Evolutionary conservation across 2,797 vertebrate genomes (phyloP), one percentile per base, ranked within the genome.

Genomic region (Alouatta caraya): DNA sequence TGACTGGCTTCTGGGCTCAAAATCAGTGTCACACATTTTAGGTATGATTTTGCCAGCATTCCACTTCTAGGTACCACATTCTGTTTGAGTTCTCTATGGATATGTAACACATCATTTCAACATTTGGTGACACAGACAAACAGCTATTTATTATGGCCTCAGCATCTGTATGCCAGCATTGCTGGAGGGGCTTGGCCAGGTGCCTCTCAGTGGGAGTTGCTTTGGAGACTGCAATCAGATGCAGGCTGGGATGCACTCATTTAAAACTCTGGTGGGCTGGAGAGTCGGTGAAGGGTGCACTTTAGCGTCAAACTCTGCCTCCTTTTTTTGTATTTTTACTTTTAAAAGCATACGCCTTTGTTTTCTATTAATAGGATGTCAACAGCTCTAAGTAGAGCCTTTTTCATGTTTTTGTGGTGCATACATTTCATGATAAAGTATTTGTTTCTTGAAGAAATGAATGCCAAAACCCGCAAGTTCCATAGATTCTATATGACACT

Each of bases 141-240:
- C 19, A 12, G 1, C 57, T 10, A 4, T 33, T 37, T 0, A 30
- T 2, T 6, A 17, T 0, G 59, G 73, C 11, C 14, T 5, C 2
- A 6, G 64, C 12, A 2, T 21, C 14, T 1, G 26, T 0, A 19
- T 24, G 55, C 7, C 70, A 67, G 59, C 14, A 30, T 13, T 14
- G 55, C 59, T 44, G 44, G 13, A 28, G 24, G 22, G 59, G 11
- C 22, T 28, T 21, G 8, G 55, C 7, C 9, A 22, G 12, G 26
- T 1, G 7, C 28, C 15, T 9, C 8, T 26, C 10, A 1, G 33
- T 59, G 3, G 44, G 24, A 19, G 33, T 17, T 33, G 61, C 57
- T 57, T 39, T 0, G 0, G 5, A 2, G n/a, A 39, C 14, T 26
- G 61, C 0, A 12, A 15, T 2, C 22, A 37, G 52, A 8, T 2